phyloP scores from a whole-genome alignment of 2,888 invertebrate genomes.

The Lasioglossum zephyrum region DNA sequence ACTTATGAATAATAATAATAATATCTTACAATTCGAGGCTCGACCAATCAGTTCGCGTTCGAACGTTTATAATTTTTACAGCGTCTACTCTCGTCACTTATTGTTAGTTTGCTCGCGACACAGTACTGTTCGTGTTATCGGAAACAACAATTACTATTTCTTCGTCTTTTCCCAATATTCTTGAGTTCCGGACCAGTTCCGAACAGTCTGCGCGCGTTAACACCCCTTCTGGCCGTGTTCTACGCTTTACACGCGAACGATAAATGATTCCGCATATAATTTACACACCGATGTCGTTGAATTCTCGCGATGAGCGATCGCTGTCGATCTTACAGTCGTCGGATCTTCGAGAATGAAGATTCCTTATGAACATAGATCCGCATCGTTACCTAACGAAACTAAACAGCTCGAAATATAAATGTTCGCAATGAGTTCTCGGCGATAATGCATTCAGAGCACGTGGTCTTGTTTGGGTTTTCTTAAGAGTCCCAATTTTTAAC shows the following conservation, averaged over 20 bases:
- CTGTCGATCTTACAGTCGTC: slow-evolving; percentile 30
- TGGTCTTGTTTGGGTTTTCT: slow-evolving; percentile 7
- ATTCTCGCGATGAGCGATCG: slow-evolving; percentile 28
- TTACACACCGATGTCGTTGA: slow-evolving; percentile 64
- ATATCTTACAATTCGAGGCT: background rate
- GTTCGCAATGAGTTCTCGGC: background rate
- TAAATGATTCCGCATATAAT: slow-evolving; percentile 62
- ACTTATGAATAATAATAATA: background rate
- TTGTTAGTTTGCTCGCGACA: slow-evolving; percentile 32
- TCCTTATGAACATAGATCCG: background rate
- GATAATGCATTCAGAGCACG: slow-evolving; percentile 17
- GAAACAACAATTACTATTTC: slow-evolving; percentile 29
- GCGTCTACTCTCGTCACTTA: background rate
- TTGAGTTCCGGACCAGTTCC: slow-evolving; percentile 40
- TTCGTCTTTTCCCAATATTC: background rate
- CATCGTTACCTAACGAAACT: background rate
- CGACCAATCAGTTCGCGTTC: background rate
- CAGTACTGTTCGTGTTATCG: slow-evolving; percentile 18
- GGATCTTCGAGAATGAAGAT: slow-evolving; percentile 35
- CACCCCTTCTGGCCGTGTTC: slow-evolving; percentile 40
- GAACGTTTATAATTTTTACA: slow-evolving; percentile 2
- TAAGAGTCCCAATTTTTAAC: background rate
- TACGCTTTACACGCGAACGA: slow-evolving; percentile 68
- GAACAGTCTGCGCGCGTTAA: slow-evolving; percentile 36
- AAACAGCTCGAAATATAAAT: background rate